Evolutionary conservation across 2,113 vertebrate species (phyloP), one percentile per base, ranked within the genome.

Genomic region (Aythya baeri): DNA sequence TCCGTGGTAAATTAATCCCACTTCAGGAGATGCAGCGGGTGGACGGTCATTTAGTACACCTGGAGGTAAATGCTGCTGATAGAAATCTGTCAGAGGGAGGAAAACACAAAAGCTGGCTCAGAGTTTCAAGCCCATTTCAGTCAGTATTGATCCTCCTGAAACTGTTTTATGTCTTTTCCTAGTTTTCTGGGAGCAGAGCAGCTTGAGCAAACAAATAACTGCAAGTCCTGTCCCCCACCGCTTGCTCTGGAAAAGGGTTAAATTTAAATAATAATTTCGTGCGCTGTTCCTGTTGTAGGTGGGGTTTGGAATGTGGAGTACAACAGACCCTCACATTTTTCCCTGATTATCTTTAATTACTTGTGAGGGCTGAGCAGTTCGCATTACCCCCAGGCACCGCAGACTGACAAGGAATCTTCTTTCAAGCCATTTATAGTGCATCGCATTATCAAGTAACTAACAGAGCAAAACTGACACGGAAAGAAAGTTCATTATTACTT

Each of bases 331-430:
- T 97, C 49, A 65, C 98, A 97, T 98, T 98, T 98, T 98, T 97
- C 96, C 75, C 96, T 98, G 98, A 98, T 98, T 98, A 97, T 98
- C 97, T 98, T 98, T 98, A 98, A 98, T 98, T 98, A 97, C 98
- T 98, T 94, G 82, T 75, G 97, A 97, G 97, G 94, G 96, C 97
- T 97, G 94, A 97, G 94, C 79, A 92, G 96, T 97, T 93, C 92
- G 77, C 80, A 7, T 94, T 90, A 44, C 97, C 97, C 97, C 50
- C 62, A 46, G 98, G 97, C 97, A 55, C 87, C 41, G 62, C 36
- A 91, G 96, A 88, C 97, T 97, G 97, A 97, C 97, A 87, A 96
- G 97, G 96, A 98, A 96, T 97, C 97, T 96, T 97, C 96, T 97
- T 96, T 95, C 87, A 96, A 97, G 97, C 94, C 95, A 50, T 96